phyloP scores from a whole-genome alignment of 1,140 invertebrate species.

The Vanessa tameamea region DNA sequence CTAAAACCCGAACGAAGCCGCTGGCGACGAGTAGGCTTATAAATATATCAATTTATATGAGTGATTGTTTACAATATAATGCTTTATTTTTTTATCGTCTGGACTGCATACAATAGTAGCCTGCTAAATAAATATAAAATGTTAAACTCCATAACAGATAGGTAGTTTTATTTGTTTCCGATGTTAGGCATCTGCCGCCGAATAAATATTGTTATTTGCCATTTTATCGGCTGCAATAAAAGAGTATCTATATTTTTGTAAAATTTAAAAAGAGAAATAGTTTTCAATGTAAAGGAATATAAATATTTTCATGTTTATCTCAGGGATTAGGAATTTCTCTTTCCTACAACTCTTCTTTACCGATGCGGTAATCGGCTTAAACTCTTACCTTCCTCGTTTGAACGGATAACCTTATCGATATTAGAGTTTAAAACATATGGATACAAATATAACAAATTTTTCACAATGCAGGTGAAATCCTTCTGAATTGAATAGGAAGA shows the following conservation, averaged over 20 bases:
- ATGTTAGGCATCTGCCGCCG: constrained; percentile 18
- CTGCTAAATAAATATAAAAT: neutral
- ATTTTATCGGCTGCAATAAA: constrained; percentile 7
- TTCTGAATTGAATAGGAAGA: neutral
- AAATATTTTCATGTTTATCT: constrained; percentile 1
- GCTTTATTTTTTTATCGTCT: too few relatives aligned
- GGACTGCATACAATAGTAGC: neutral
- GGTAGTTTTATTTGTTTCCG: constrained; percentile 7
- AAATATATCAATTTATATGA: too few relatives aligned
- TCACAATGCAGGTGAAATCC: neutral
- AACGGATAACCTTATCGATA: neutral
- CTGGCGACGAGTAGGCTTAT: too few relatives aligned
- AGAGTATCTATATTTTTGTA: constrained; percentile 1
- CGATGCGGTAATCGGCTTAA: constrained; percentile 2
- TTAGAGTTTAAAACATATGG: neutral
- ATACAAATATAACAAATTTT: neutral
- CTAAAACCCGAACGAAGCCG: too few relatives aligned
- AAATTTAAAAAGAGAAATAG: neutral
- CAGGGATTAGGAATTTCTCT: neutral
- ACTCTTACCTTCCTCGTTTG: neutral
- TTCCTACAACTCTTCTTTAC: constrained; percentile 1
- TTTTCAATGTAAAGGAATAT: neutral
- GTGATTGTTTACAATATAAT: too few relatives aligned
- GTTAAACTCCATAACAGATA: constrained; percentile 15
- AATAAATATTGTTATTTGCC: constrained; percentile 26